Evolutionary conservation across 2,797 vertebrate species (phyloP).

Genomic region (Trematomus bernacchii): DNA sequence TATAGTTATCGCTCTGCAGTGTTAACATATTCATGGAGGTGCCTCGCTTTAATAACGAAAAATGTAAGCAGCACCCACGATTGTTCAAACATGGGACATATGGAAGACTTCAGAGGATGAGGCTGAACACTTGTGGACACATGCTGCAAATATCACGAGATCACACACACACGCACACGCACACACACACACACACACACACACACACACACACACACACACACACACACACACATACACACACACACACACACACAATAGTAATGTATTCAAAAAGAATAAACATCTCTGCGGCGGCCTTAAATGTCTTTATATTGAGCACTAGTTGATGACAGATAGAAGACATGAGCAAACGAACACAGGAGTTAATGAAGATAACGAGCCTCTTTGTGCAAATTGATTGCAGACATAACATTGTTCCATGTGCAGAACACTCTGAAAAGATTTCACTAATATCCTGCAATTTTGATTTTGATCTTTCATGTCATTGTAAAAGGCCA

Average conservation of each 20-base stretch:
- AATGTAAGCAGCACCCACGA: conserved; percentile 59
- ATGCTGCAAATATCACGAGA: conserved; percentile 49
- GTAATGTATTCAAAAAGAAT: conserved; percentile 36
- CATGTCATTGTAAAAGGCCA: conserved; percentile 55
- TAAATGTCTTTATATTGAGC: conserved; percentile 39
- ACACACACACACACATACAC: conserved; percentile 17
- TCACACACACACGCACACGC: conserved; percentile 19
- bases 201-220: conserved; percentile 8
- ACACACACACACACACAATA: background rate
- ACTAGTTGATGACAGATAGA: conserved; percentile 44
- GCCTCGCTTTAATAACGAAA: conserved; percentile 59
- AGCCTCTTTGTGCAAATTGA: conserved; percentile 65
- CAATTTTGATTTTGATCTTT: conserved; percentile 58
- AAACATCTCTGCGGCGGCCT: conserved; percentile 27
- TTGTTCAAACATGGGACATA: conserved; percentile 56
- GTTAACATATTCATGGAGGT: conserved; percentile 66
- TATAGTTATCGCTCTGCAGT: conserved; percentile 42
- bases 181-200: conserved; percentile 19
- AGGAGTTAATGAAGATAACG: conserved; percentile 61
- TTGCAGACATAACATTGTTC: conserved; percentile 66
- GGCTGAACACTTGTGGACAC: conserved; percentile 50
- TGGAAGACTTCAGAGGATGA: conserved; percentile 63
- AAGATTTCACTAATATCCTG: conserved; percentile 66
- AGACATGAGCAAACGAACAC: conserved; percentile 40
- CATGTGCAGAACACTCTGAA: conserved; percentile 64